These are phyloP conservation scores for Drosophila anceps DNA, from an alignment of 2,888 invertebrate species.

Conservation along the genomic window DNA sequence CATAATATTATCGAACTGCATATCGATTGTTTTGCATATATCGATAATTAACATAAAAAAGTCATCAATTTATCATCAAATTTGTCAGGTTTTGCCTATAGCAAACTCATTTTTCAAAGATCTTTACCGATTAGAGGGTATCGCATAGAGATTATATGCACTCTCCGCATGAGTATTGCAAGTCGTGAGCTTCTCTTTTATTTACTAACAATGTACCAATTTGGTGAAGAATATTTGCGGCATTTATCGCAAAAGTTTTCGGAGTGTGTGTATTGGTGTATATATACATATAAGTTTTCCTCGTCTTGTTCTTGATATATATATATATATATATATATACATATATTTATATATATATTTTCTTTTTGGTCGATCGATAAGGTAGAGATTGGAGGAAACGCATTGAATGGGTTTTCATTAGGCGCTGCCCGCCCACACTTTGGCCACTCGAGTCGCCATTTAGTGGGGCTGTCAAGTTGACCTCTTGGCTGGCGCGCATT, in stretches of 20 bases:
- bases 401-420: conserved; percentile 40
- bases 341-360: neutral
- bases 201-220: conserved; percentile 24
- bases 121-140: neutral
- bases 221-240: conserved; percentile 12
- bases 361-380: conserved; percentile 30
- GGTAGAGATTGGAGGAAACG: conserved; percentile 3
- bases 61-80: neutral
- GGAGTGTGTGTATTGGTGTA: neutral
- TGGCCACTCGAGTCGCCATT: conserved; percentile 13
- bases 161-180: conserved; percentile 27
- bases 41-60: neutral
- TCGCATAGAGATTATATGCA: conserved; percentile 18
- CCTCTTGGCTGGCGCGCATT: conserved; percentile 33
- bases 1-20: no score
- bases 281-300: neutral
- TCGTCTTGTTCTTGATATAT: neutral
- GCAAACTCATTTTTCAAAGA: neutral
- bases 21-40: neutral
- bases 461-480: conserved; percentile 34
- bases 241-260: conserved; percentile 17
- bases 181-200: conserved; percentile 7
- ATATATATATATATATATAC: neutral
- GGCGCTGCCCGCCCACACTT: conserved; percentile 3
- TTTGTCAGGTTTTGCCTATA: neutral